A percentile compares a stretch with the other conserved stretches of the same genome.
These are phyloP conservation scores for Todus mexicanus DNA, from an alignment of 2,797 vertebrate species.

Conservation along the genomic window DNA sequence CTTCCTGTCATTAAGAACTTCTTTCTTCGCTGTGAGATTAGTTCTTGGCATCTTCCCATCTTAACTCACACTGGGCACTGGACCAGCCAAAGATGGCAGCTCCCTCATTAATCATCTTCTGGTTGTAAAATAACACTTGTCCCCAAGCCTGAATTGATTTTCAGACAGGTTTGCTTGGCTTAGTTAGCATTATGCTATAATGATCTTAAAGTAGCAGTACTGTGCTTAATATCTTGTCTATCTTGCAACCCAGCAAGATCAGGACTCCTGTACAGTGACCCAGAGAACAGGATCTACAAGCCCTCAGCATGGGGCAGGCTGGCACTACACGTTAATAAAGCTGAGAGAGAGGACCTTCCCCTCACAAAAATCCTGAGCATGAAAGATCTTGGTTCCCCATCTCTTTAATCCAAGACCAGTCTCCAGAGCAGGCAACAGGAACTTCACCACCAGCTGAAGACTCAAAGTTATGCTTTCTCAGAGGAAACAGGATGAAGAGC, in stretches of 20 bases:
- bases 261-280: background rate
- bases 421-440: background rate
- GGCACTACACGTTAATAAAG: rapidly evolving
- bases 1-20: background rate
- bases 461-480: background rate
- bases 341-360: background rate
- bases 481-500: background rate
- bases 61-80: background rate
- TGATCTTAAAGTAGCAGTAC: background rate
- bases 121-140: background rate
- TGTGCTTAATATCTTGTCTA: background rate
- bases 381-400: background rate
- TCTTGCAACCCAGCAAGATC: background rate
- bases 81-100: background rate
- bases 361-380: background rate
- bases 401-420: background rate
- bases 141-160: background rate
- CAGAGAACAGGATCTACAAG: background rate
- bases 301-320: background rate
- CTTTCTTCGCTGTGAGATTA: background rate
- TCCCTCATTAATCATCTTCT: background rate
- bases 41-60: background rate
- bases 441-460: background rate
- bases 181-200: background rate
- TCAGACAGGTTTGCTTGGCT: background rate